Evolutionary conservation across 2,888 invertebrate genomes (phyloP).

Genomic region (Panzeria rudis): DNA sequence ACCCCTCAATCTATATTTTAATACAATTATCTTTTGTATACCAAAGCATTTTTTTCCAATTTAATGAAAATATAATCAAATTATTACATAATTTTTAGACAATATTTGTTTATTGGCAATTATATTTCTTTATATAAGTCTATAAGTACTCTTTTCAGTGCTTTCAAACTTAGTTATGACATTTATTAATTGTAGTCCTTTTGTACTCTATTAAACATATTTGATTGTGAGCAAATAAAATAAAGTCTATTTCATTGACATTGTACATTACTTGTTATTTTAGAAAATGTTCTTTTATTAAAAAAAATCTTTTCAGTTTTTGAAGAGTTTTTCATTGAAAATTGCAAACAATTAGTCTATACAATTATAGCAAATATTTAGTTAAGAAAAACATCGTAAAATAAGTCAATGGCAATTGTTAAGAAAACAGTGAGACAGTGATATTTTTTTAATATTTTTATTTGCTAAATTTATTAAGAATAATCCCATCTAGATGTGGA

Average conservation of each 20-base stretch:
- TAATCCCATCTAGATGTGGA: background rate
- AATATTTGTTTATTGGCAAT: background rate
- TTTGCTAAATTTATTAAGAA: constrained; percentile 22
- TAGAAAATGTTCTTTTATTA: background rate
- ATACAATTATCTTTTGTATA: background rate
- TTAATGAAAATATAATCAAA: background rate
- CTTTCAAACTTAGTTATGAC: background rate
- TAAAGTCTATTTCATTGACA: background rate
- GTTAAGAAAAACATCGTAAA: constrained; percentile 25
- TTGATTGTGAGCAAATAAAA: background rate
- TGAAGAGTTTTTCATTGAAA: constrained; percentile 6
- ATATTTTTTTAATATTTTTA: constrained; percentile 12
- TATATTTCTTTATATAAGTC: background rate
- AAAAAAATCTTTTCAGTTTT: background rate
- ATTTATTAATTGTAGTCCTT: background rate
- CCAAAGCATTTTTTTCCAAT: background rate
- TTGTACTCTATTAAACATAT: background rate
- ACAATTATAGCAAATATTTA: constrained; percentile 44
- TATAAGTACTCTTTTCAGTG: background rate
- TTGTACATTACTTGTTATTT: background rate
- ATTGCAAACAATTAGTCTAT: constrained; percentile 41
- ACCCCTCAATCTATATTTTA: background rate
- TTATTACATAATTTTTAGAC: background rate
- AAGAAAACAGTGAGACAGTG: constrained; percentile 19
- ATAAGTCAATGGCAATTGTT: constrained; percentile 23